Evolutionary conservation across 2,113 vertebrate genomes (phyloP).

Genomic region (Chloropsis cyanopogon): DNA sequence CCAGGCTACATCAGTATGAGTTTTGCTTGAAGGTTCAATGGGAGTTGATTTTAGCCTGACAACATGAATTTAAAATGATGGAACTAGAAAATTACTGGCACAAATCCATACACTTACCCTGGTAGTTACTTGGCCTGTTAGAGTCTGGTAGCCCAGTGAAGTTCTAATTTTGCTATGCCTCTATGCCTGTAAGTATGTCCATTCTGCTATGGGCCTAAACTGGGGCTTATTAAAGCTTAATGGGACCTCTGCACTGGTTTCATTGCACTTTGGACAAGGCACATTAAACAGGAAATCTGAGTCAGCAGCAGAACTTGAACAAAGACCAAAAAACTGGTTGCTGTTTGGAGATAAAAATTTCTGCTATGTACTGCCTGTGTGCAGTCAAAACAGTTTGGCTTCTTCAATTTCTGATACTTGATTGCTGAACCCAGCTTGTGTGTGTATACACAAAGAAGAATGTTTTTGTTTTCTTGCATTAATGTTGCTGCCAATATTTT

Average conservation of each 20-base stretch:
- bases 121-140: not conserved
- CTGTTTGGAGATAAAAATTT: not conserved
- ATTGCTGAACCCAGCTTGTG: not conserved
- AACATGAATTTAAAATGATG: not conserved
- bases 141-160: not conserved
- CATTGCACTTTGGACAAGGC: not conserved
- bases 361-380: not conserved
- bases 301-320: not conserved
- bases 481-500: not conserved
- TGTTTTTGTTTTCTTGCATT: not conserved
- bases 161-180: not conserved
- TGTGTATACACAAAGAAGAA: not conserved
- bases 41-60: not conserved
- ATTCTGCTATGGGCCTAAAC: not conserved
- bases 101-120: not conserved
- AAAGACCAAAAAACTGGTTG: not conserved
- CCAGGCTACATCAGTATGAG: not conserved
- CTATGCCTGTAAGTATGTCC: not conserved
- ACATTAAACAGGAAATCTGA: not conserved
- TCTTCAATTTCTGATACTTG: not conserved
- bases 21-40: not conserved
- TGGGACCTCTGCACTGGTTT: not conserved
- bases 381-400: not conserved
- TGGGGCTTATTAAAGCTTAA: not conserved
- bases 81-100: not conserved